phyloP scores from a whole-genome alignment of 2,113 vertebrate genomes.

The Indicator indicator region DNA sequence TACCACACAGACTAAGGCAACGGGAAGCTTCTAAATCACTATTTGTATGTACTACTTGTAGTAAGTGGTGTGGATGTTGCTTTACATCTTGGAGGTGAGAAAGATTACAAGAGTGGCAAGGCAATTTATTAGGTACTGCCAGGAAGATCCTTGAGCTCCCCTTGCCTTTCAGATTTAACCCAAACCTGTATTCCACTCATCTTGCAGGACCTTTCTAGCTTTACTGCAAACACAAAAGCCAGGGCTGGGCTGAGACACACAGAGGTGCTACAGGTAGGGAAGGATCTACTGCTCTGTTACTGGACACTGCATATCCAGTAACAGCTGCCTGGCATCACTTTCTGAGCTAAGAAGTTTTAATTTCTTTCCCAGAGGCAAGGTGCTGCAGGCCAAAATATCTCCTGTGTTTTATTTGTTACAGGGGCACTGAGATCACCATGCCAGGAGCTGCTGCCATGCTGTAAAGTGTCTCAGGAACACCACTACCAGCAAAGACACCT shows the following conservation, averaged over 20 bases:
- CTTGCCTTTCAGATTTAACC: neutral
- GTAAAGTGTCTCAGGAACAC: neutral
- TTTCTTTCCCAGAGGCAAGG: neutral
- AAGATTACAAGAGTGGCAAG: neutral
- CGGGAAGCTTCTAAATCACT: neutral
- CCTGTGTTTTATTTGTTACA: neutral
- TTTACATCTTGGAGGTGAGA: neutral
- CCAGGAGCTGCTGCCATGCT: neutral
- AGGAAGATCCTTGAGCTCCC: neutral
- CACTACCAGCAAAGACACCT: neutral
- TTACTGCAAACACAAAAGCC: neutral
- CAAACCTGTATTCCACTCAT: neutral
- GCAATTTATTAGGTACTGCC: neutral
- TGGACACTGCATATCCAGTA: neutral
- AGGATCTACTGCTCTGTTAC: neutral
- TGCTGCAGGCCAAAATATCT: neutral
- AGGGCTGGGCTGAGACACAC: neutral
- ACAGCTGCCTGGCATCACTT: neutral
- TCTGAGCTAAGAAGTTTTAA: neutral
- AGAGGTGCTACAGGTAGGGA: neutral
- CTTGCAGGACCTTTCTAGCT: neutral
- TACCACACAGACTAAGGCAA: neutral
- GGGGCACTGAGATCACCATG: neutral
- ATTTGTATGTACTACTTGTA: neutral
- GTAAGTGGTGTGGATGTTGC: fast-evolving